phyloP scores from a whole-genome alignment of 2,113 vertebrate species.

The Apeltes quadracus region DNA sequence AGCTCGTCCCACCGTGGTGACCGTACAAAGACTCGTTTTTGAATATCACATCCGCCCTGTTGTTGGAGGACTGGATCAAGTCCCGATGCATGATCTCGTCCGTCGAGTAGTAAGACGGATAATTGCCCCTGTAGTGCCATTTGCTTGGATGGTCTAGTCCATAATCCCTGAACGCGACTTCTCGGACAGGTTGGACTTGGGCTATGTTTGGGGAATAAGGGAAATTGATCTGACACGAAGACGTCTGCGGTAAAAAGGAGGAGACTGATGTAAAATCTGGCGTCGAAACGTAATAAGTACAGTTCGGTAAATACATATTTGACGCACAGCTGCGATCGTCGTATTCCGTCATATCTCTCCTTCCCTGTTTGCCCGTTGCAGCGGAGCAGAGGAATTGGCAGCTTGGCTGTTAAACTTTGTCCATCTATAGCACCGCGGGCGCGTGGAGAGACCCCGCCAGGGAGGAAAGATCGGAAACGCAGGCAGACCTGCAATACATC shows the following conservation, averaged over 20 bases:
- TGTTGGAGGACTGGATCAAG: slow-evolving; percentile 83
- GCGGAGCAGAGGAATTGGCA: slow-evolving; percentile 84
- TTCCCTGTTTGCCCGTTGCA: slow-evolving; percentile 75
- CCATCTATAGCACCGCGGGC: slow-evolving; percentile 95
- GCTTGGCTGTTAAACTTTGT: slow-evolving; percentile 93
- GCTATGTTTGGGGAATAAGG: slow-evolving; percentile 95
- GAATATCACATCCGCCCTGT: slow-evolving; percentile 92
- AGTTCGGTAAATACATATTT: slow-evolving; percentile 97
- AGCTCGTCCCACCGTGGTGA: slow-evolving; percentile 83
- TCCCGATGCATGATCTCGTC: slow-evolving; percentile 91
- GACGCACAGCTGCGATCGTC: slow-evolving; percentile 94
- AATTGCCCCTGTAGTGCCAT: slow-evolving; percentile 93
- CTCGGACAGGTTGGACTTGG: slow-evolving; percentile 96
- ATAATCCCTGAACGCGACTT: slow-evolving; percentile 97
- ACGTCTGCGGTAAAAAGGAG: slow-evolving; percentile 93
- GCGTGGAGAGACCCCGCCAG: slow-evolving; percentile 88
- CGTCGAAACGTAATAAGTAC: slow-evolving; percentile 95
- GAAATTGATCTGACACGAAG: slow-evolving; percentile 97
- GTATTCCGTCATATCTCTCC: slow-evolving; percentile 97
- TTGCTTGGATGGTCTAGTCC: slow-evolving; percentile 95
- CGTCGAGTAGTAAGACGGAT: slow-evolving; percentile 92
- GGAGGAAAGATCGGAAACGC: slow-evolving; percentile 95
- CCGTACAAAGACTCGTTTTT: slow-evolving; percentile 90
- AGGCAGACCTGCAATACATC: slow-evolving; percentile 99
- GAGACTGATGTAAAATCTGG: slow-evolving; percentile 95